phyloP scores from a whole-genome alignment of 1,140 invertebrate genomes.

The Penaeus vannamei region DNA sequence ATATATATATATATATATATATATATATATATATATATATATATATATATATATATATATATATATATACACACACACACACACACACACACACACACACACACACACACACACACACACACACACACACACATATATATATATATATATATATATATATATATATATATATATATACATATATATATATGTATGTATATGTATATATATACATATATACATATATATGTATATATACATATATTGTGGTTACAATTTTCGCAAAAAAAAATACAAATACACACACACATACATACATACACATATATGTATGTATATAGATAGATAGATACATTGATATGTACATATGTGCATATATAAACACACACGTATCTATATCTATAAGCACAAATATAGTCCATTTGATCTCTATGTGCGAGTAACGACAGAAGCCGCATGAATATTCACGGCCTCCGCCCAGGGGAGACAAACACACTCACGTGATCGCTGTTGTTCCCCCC shows the following conservation, averaged over 20 bases:
- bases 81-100: neutral
- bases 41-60: conserved; percentile 3
- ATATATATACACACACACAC: neutral
- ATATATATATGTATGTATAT: conserved; percentile 36
- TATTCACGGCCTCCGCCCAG: too few relatives aligned
- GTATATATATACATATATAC: conserved; percentile 33
- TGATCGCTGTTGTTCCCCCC: too few relatives aligned
- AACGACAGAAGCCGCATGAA: too few relatives aligned
- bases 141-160: conserved; percentile 17
- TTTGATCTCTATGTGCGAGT: neutral
- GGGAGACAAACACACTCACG: too few relatives aligned
- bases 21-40: neutral
- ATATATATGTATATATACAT: conserved; percentile 29
- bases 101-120: neutral
- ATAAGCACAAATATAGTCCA: neutral
- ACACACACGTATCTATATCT: neutral
- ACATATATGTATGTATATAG: neutral
- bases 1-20: conserved; percentile 40
- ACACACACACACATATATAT: neutral
- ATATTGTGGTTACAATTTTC: neutral
- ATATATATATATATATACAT: conserved; percentile 22
- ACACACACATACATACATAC: neutral
- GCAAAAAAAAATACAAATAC: neutral
- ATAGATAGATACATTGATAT: neutral
- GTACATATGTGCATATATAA: conserved; percentile 1